Evolutionary conservation across 2,113 vertebrate species (phyloP).

Genomic region (Balaeniceps rex): DNA sequence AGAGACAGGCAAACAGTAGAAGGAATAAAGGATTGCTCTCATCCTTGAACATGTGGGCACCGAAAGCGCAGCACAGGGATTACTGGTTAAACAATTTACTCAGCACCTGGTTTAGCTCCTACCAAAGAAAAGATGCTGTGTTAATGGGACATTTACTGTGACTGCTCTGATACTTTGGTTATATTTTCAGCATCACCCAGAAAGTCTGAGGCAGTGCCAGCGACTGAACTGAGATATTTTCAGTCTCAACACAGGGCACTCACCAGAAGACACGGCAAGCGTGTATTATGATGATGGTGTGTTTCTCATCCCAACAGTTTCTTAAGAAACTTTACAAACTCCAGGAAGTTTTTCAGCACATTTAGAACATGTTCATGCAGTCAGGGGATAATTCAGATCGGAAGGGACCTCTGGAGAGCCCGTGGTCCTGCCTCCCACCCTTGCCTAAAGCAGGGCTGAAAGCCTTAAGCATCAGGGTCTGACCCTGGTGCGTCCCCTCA

Average conservation of each 20-base stretch:
- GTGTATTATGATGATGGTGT: neutral
- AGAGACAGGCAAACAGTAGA: neutral
- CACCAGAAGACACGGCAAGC: neutral
- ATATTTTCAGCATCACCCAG: neutral
- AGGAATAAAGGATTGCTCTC: neutral
- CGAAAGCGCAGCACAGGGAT: neutral
- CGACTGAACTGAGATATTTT: neutral
- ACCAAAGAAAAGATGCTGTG: neutral
- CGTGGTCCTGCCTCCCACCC: fast-evolving
- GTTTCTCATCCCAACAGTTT: neutral
- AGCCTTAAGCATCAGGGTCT: neutral
- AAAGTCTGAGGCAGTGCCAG: neutral
- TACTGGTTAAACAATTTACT: neutral
- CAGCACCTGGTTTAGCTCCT: neutral
- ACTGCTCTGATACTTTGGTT: neutral
- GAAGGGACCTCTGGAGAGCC: neutral
- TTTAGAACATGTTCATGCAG: neutral
- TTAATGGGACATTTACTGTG: neutral
- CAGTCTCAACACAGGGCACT: neutral
- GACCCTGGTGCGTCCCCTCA: neutral
- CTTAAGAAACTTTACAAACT: neutral
- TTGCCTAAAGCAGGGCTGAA: neutral
- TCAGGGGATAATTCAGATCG: neutral
- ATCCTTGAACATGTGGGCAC: neutral
- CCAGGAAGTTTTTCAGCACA: neutral